Base-by-base conservation (phyloP, 1,140 invertebrate species). In the Drosophila fuyamai region DNA sequence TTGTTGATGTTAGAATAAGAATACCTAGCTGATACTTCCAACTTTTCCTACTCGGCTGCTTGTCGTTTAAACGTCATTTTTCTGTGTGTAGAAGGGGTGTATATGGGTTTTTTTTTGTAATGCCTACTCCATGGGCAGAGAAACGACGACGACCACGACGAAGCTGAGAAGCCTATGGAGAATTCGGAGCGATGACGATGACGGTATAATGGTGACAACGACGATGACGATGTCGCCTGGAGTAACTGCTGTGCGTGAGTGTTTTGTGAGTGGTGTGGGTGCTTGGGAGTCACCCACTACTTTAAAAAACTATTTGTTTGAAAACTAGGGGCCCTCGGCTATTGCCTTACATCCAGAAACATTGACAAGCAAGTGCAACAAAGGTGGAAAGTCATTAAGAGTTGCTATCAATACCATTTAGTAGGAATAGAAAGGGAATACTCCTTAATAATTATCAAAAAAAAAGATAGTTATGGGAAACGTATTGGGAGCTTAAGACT, bases 141-240 rank as follows among this genome's bases (percentile, higher is more conserved):
- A 66, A 54, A 18, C 47, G 44, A 56, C 71, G 32, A 76, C 48
- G 51, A 35, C 41, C 18, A 76, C 65, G 46, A 23, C 60, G 70
- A 41, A 29, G 47, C 59, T 57, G 48, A 40, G 54, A 68, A 60
- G 62, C 43, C 74, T 43, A 55, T 36, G 44, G 59, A 57, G 72
- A 76, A 76, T 76, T 76, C 62, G 48, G 35, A 70, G 66, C 66
- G 48, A 68, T 67, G 66, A 70, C 60, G 53, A 57, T 29, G 56
- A 57, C 70, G 46, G 29, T 50, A 63, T 35, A 18, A 44, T 65
- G 60, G 60, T 65, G 65, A 68, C 59, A 40, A 54, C 46, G 27
- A 32, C 48, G 14, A 63, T 59, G 55, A 74, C 70, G 48, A 62
- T 57, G 55, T 48, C 58, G 41, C 36, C 35, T 40, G 44, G 53